These are phyloP conservation scores for Strix aluco DNA, from an alignment of 2,113 vertebrate species.

Conservation along the genomic window DNA sequence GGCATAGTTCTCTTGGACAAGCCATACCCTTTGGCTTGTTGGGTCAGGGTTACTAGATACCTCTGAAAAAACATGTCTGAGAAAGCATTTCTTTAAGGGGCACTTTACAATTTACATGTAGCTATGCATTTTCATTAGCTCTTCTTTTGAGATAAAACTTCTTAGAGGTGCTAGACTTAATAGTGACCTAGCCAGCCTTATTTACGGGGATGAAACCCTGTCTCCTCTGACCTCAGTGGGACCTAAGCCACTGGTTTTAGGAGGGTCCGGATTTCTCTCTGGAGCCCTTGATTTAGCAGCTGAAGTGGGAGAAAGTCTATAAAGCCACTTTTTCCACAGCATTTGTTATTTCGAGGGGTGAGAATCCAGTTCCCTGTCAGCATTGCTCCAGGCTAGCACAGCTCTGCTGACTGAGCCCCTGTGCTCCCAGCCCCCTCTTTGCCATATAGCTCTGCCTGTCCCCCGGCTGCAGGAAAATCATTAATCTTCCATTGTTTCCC, in stretches of 20 bases:
- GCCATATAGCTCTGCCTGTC: neutral
- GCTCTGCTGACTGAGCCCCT: neutral
- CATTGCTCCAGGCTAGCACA: accelerated
- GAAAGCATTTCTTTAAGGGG: neutral
- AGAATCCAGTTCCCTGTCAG: neutral
- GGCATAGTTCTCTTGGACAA: neutral
- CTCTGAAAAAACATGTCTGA: neutral
- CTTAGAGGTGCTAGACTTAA: neutral
- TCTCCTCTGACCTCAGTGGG: neutral
- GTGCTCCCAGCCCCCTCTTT: neutral
- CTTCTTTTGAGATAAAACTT: neutral
- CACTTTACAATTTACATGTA: neutral
- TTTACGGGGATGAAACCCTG: neutral
- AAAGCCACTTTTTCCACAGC: neutral
- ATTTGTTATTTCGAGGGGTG: neutral
- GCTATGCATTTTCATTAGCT: neutral
- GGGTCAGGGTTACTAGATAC: neutral
- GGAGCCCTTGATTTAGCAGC: neutral
- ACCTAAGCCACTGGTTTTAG: neutral
- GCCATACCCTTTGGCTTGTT: accelerated
- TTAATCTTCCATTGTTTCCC: neutral
- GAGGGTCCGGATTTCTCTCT: neutral
- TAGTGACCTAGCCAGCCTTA: neutral
- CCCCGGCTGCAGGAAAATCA: neutral
- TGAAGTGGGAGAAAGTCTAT: neutral